Evolutionary conservation across 2,797 vertebrate species (phyloP), one percentile per base, ranked within the genome.

Genomic region (Scarus forsteni): DNA sequence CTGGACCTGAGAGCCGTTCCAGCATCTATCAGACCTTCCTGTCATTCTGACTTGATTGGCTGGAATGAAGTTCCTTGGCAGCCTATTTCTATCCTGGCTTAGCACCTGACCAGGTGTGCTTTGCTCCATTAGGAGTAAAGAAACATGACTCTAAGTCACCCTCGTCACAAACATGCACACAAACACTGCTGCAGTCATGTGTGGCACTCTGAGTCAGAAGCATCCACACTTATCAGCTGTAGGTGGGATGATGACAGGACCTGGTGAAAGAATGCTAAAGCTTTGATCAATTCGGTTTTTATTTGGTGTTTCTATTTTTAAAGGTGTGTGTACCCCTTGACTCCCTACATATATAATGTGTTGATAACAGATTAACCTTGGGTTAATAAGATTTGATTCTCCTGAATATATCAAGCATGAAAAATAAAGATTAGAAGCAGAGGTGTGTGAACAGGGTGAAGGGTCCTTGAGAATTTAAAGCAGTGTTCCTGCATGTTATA

Each of bases 251-350:
- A 74, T 86, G 70, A 89, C 83, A 81, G 75, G 39, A 74, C 66
- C 61, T 69, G 73, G 40, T 59, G 39, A 73, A 77, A 79, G 68
- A 87, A 83, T 56, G 77, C 77, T 55, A 69, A 10, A 60, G 80
- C 85, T 84, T 84, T 79, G 64, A 85, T 85, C 39, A 0, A 69
- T 40, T 73, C 69, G 79, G 64, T 34, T 39, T 13, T 27, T 27
- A 27, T 27, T 27, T 27, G 27, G 46, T 4, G 68, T 67, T 60
- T 84, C 81, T 92, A 83, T 85, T 88, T 86, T 85, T 75, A 79
- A 66, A 71, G 35, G 61, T 61, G 54, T 8, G 5, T 66, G 65
- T 74, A 75, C 67, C 70, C 66, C 60, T 75, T 80, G 86, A 91
- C 85, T 76, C 81, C 66, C 70, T 43, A 48, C 62, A 57, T 59